Evolutionary conservation across 64 coral and sea anemone species (phyloP), one percentile per base, ranked within the genome.

Genomic region (Stichodactyla helianthus): DNA sequence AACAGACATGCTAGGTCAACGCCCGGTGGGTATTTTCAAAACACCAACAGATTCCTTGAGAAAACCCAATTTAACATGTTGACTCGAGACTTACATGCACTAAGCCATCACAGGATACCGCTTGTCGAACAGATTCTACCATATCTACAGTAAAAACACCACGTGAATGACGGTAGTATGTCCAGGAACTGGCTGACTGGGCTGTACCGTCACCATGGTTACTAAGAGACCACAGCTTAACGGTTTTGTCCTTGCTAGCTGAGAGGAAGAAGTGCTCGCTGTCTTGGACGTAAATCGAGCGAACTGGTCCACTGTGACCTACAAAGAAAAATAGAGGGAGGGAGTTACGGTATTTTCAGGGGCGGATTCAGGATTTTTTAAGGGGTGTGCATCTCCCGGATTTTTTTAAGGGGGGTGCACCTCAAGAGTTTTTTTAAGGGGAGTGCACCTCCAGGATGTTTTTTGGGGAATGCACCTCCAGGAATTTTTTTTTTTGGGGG

Each of bases 161-260:
- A 6, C 93, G 87, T 18, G 84, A 71, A 82, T 98, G 96, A n/a
- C 74, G 59, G 63, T 94, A 90, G 52, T 94, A 94, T 4, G 96
- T 98, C 89, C 90, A 98, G 16, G 96, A 98, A 88, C 96, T 94
- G 56, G 96, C 96, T 52, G 96, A 98, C 71, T 98, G 96, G 74
- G 93, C 96, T 51, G 89, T 98, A 19, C 96, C 96, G 54, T 92
- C 96, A 86, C 96, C 96, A 90, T 98, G 96, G 90, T 98, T 98
- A 87, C 89, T 98, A 4, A 98, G 96, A 10, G 93, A 92, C 96
- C 96, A 98, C 31, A 98, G 77, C 31, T 98, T 98, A 53, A 98
- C 96, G 63, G 96, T 98, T 62, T 92, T 98, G 65, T 98, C 96
- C 74, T 94, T 92, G 50, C 96, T 98, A 9, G 93, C 96, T 6